Base-by-base conservation (phyloP, 2,797 vertebrate species). In the Scolopax rusticola region DNA sequence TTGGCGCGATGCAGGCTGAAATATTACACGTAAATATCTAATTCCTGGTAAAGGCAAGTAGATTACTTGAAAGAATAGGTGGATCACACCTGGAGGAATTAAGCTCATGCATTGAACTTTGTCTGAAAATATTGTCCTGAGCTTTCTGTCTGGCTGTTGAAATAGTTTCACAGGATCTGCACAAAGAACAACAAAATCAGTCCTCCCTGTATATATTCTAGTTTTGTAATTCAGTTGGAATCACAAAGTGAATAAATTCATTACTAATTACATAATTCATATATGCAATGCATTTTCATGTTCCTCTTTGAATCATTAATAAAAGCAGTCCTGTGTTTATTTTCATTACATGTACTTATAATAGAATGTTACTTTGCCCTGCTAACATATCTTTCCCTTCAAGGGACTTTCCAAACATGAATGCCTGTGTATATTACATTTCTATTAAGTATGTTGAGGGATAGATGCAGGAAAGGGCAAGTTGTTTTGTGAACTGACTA, bases 161-260 rank as follows among this genome's bases (percentile, higher is more conserved):
- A 83, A 63, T 36, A 88, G 25, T 63, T 88, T 73, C 63, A 63
- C 19, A 61, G 54, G 18, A 65, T 59, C 32, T 76, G 59, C 43
- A 56, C 48, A 70, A 89, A 74, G 28, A 47, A 14, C 40, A 77
- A 45, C 25, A 92, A 68, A 92, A 93, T 61, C 30, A 53, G 11
- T 67, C 64, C 53, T 67, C 25, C 32, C 69, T 63, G 28, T 45
- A 41, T 76, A 28, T 76, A 80, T 56, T 76, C 28, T 75, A 6
- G 25, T 80, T 86, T 80, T 79, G 45, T 80, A 93, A 84, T 86
- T 87, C 48, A 76, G 20, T 61, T 94, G 70, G 70, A 95, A 89
- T 95, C 25, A 79, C 77, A 92, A 92, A 91, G 47, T 76, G 51
- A 91, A 59, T 67, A 1, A 90, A 90, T 93, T 78, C 12, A 68